phyloP scores from a whole-genome alignment of 1,140 invertebrate species.

The Drosophila azteca region DNA sequence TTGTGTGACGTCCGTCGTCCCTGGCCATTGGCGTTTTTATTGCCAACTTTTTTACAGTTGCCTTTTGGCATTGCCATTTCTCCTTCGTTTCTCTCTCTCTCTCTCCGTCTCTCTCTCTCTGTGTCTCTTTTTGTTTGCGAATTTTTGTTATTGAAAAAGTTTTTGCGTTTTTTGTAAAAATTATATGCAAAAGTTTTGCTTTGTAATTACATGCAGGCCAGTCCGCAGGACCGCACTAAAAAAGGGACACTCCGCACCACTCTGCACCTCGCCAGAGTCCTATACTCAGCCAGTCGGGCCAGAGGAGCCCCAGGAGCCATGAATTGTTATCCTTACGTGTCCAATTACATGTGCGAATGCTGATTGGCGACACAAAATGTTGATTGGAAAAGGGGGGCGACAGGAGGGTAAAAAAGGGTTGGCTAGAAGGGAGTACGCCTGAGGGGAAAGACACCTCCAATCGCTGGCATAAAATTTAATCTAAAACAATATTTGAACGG shows the following conservation, averaged over 20 bases:
- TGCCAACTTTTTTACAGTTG: slow-evolving; percentile 71
- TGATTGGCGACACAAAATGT: slow-evolving; percentile 24
- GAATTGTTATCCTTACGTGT: slow-evolving; percentile 36
- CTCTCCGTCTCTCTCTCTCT: slow-evolving; percentile 5
- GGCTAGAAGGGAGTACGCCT: too few relatives aligned
- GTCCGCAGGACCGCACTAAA: slow-evolving; percentile 8
- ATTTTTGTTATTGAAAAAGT: slow-evolving; percentile 81
- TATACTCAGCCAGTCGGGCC: too few relatives aligned
- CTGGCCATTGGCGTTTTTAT: slow-evolving; percentile 74
- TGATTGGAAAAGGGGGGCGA: slow-evolving; percentile 4
- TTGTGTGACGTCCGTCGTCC: slow-evolving; percentile 60
- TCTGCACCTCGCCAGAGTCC: too few relatives aligned
- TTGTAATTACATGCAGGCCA: slow-evolving; percentile 75
- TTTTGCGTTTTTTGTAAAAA: slow-evolving; percentile 66
- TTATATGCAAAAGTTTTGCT: slow-evolving; percentile 75
- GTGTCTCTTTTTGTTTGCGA: slow-evolving; percentile 29
- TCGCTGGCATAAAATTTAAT: slow-evolving; percentile 38
- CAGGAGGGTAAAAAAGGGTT: not conserved
- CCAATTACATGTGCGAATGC: slow-evolving; percentile 28
- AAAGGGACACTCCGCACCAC: not conserved
- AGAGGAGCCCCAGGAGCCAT: slow-evolving; percentile 1
- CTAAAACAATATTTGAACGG: slow-evolving; percentile 58
- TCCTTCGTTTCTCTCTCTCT: slow-evolving; percentile 7
- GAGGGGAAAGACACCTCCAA: not conserved
- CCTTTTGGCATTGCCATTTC: slow-evolving; percentile 57